A percentile compares a stretch with the other conserved stretches of the same genome.
phyloP scores from a whole-genome alignment of 2,888 invertebrate species.

The Lamproptera curius region DNA sequence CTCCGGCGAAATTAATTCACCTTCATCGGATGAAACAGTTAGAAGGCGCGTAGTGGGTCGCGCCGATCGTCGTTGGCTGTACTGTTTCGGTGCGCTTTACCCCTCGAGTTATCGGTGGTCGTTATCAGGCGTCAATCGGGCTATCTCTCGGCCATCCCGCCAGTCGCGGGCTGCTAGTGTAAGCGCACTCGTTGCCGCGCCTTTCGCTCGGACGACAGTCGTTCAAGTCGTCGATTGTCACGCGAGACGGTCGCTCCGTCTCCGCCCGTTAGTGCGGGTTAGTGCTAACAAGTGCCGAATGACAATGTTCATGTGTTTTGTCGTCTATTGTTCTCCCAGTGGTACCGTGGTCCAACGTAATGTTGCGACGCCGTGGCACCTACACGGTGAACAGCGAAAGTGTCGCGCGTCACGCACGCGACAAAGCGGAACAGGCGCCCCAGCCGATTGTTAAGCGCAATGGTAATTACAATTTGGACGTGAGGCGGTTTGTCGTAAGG shows the following conservation, averaged over 20 bases:
- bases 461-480: too few species aligned
- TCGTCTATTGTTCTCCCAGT: slow-evolving; percentile 9
- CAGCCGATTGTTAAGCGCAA: slow-evolving; percentile 44
- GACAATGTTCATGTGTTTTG: slow-evolving; percentile 29
- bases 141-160: slow-evolving; percentile 57
- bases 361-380: slow-evolving; percentile 66
- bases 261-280: slow-evolving; percentile 44
- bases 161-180: slow-evolving; percentile 66
- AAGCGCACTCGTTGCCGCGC: slow-evolving; percentile 65
- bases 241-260: slow-evolving; percentile 64
- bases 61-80: slow-evolving; percentile 46
- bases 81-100: slow-evolving; percentile 62
- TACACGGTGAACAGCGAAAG: slow-evolving; percentile 66
- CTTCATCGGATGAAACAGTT: too few species aligned
- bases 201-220: slow-evolving; percentile 63
- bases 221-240: slow-evolving; percentile 64
- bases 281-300: slow-evolving; percentile 33
- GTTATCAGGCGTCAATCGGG: slow-evolving; percentile 42
- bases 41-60: not conserved
- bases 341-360: slow-evolving; percentile 33
- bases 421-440: slow-evolving; percentile 40
- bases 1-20: too few species aligned
- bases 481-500: too few species aligned
- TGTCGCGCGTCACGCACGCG: slow-evolving; percentile 40
- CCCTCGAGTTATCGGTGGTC: slow-evolving; percentile 66